These are phyloP conservation scores for Leucoraja erinaceus DNA, from an alignment of 2,113 vertebrate species.

Conservation along the genomic window DNA sequence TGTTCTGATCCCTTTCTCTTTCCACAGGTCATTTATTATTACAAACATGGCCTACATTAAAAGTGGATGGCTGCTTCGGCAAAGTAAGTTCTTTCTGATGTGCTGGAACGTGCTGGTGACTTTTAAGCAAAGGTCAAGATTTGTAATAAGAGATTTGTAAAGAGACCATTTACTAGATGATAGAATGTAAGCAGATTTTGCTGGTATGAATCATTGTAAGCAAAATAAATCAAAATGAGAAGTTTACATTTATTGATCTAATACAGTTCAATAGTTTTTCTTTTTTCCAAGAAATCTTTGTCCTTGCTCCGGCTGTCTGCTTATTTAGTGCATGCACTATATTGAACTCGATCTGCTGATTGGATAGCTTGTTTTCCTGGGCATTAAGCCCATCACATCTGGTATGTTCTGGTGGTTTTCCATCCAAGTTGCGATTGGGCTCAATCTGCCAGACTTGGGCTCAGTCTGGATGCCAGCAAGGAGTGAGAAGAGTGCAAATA, in stretches of 20 bases:
- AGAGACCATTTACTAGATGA: neutral
- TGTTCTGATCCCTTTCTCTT: slow-evolving; percentile 17
- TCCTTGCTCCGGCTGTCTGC: neutral
- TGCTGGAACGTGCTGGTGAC: neutral
- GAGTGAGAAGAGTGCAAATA: too few species aligned
- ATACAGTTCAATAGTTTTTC: neutral
- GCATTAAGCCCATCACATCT: too few species aligned
- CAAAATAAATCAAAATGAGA: neutral
- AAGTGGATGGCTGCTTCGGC: slow-evolving; percentile 67
- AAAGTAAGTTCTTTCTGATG: slow-evolving; percentile 57
- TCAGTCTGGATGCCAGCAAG: too few species aligned
- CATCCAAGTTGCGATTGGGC: too few species aligned
- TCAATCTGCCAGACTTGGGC: too few species aligned
- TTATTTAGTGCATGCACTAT: too few species aligned
- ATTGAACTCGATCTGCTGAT: too few species aligned
- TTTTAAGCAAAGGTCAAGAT: neutral
- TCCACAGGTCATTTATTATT: slow-evolving; percentile 40
- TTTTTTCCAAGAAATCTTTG: neutral
- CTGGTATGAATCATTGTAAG: neutral
- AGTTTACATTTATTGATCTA: neutral
- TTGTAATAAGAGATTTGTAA: neutral
- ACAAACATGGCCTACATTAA: slow-evolving; percentile 64
- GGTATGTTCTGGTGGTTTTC: too few species aligned
- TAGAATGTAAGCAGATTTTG: neutral
- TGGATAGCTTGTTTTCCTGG: too few species aligned